Base-by-base conservation (phyloP, 2,888 invertebrate species). In the Globia sparganii region DNA sequence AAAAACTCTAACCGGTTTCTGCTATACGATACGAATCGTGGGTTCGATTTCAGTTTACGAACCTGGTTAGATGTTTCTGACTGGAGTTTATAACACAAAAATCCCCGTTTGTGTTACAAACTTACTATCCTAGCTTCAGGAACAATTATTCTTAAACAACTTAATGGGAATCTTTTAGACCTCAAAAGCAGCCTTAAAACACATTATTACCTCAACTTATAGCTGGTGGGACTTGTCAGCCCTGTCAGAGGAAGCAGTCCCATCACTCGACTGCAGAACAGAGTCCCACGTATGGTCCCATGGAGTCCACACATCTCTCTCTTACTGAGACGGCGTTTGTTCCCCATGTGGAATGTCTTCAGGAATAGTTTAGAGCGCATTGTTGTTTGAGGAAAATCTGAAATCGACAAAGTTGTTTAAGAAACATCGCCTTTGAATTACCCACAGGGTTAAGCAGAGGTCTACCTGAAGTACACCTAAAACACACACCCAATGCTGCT, bases 211-310 rank as follows among this genome's bases (percentile, higher is more conserved):
- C 88, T 91, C 1, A 94, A 72, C 1, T 88, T 81, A 8, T 81
- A 67, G 72, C 91, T 92, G 0, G 76, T 78, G 0, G 83, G 56
- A 34, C 75, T 85, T 0, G 70, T 88, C 0, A 94, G 80, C 0
- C 94, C 94, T 58, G 85, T 71, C 6, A 93, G 46, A 5, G 94
- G 94, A 0, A 93, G 65, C 0, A 94, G 59, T 0, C 94, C 94
- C 78, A 93, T 82, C 1, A 91, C 43, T 11, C 93, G 88, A 21
- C 92, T 90, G 49, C 88, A 88, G 18, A 91, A 80, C 34, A 93
- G 67, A 1, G 91, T 91, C 2, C 80, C 71, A 3, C 92, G 85
- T 13, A 92, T 78, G 0, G 90, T 86, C 0, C 88, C 79, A 72
- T 93, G 91, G 4, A 94, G 74, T 0, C 92, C 91, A 56, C 81